These are phyloP conservation scores for Meriones unguiculatus DNA, from an alignment of 2,113 vertebrate species.

Conservation along the genomic window DNA sequence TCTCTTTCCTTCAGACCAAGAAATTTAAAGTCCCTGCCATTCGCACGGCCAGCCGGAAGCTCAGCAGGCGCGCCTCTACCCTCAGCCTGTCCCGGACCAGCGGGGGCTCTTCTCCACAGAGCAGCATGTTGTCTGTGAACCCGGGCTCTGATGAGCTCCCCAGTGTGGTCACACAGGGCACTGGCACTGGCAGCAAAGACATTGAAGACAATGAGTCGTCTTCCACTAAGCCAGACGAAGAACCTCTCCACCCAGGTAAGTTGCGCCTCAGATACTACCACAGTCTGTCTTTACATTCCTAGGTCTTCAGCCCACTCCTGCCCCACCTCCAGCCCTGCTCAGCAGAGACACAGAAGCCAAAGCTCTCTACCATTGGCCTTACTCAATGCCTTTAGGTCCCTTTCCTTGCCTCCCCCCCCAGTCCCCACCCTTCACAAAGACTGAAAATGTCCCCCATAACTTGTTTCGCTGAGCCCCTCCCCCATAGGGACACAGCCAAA, in stretches of 20 bases:
- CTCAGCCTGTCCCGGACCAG: conserved; percentile 78
- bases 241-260: conserved; percentile 83
- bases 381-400: not conserved
- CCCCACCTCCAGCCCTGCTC: accelerated
- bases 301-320: not conserved
- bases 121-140: conserved; percentile 83
- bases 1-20: conserved; percentile 64
- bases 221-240: conserved; percentile 80
- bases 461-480: not conserved
- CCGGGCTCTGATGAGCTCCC: conserved; percentile 74
- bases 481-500: not conserved
- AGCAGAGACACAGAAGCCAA: not conserved
- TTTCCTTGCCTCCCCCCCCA: not conserved
- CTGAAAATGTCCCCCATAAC: not conserved
- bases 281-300: not conserved
- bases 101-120: conserved; percentile 75
- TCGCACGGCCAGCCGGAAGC: conserved; percentile 66
- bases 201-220: conserved; percentile 73
- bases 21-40: conserved; percentile 64
- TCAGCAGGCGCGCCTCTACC: not conserved
- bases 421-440: too few relatives aligned
- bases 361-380: not conserved
- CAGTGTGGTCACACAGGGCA: not conserved
- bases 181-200: conserved; percentile 55
- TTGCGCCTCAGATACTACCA: not conserved